phyloP scores from a whole-genome alignment of 1,140 invertebrate genomes.

The Zaprionus camerounensis region DNA sequence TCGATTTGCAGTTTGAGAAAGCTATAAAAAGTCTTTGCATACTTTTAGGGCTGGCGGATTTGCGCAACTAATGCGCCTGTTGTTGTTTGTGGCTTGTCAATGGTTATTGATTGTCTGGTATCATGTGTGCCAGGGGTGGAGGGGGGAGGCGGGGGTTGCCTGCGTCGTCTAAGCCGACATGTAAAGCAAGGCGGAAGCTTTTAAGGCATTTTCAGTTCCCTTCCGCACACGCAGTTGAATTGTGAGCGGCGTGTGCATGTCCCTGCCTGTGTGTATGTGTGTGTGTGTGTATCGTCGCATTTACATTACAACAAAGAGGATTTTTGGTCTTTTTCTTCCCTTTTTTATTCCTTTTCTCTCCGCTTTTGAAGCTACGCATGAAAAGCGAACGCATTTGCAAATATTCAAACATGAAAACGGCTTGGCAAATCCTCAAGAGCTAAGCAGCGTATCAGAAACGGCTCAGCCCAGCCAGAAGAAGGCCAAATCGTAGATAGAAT shows the following conservation, averaged over 20 bases:
- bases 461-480: constrained; percentile 47
- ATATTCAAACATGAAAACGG: constrained; percentile 73
- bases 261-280: constrained; percentile 13
- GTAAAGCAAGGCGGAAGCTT: constrained; percentile 67
- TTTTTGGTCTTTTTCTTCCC: constrained; percentile 23
- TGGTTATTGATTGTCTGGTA: constrained; percentile 79
- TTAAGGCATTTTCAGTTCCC: constrained; percentile 59
- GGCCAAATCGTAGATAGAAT: not conserved
- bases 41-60: constrained; percentile 61
- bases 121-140: constrained; percentile 51
- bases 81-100: constrained; percentile 72
- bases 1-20: constrained; percentile 64
- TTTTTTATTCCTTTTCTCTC: not conserved
- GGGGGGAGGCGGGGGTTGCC: not conserved
- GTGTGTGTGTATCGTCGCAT: constrained; percentile 16
- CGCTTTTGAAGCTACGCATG: constrained; percentile 35
- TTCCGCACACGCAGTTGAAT: constrained; percentile 10
- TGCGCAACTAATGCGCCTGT: constrained; percentile 66
- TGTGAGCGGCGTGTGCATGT: constrained; percentile 8
- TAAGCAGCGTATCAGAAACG: constrained; percentile 74
- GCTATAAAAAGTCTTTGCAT: constrained; percentile 56
- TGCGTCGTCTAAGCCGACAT: constrained; percentile 36
- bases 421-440: constrained; percentile 75
- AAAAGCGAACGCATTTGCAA: constrained; percentile 68
- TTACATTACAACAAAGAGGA: constrained; percentile 61